These are phyloP conservation scores for Lochmaea crataegi DNA, from an alignment of 2,888 invertebrate species.

Conservation along the genomic window DNA sequence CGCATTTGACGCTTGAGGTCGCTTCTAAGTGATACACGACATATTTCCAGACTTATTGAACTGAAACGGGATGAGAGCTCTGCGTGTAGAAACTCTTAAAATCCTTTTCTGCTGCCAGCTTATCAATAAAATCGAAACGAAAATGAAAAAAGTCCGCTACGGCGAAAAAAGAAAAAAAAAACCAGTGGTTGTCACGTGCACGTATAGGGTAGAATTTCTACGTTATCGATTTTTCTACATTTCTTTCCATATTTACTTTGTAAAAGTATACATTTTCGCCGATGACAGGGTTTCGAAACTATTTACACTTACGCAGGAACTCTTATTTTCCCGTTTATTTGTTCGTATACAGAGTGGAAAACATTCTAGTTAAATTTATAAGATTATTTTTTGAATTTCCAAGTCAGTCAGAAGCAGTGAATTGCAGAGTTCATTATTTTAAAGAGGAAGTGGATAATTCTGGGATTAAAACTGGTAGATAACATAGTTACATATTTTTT, in stretches of 20 bases:
- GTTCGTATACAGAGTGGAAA: conserved; percentile 5
- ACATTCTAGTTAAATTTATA: background rate
- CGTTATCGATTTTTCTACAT: conserved; percentile 14
- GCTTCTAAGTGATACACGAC: conserved; percentile 9
- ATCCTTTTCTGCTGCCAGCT: conserved; percentile 16
- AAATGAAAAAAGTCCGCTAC: conserved; percentile 11
- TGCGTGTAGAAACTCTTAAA: conserved; percentile 19
- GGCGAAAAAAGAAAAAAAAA: background rate
- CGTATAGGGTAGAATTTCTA: conserved; percentile 15
- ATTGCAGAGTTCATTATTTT: too few species aligned
- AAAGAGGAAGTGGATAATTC: too few species aligned
- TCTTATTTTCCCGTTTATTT: conserved; percentile 11
- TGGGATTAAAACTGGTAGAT: too few species aligned
- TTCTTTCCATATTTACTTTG: conserved; percentile 18
- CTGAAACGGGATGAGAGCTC: conserved; percentile 12
- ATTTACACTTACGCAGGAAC: conserved; percentile 23
- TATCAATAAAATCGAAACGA: conserved; percentile 19
- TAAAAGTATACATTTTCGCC: conserved; percentile 21
- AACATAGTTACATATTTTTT: too few species aligned
- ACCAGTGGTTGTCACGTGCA: conserved; percentile 14
- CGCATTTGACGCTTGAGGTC: background rate
- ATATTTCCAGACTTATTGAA: conserved; percentile 13
- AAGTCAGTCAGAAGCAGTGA: too few species aligned
- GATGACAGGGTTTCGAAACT: conserved; percentile 17
- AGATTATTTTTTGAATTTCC: too few species aligned